These are phyloP conservation scores for Malacosoma neustria DNA, from an alignment of 2,888 invertebrate genomes.

Conservation along the genomic window DNA sequence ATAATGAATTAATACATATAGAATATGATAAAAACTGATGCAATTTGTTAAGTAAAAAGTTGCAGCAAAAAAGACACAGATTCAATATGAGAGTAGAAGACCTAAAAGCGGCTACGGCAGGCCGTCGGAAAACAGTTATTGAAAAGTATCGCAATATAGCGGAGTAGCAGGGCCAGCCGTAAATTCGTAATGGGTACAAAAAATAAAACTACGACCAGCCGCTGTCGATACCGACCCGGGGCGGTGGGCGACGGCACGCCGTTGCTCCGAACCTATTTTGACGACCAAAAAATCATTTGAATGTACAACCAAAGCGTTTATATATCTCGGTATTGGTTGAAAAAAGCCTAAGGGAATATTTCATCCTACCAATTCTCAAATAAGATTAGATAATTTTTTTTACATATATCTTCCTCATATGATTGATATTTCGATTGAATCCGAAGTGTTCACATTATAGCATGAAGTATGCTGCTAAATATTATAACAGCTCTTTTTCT, in stretches of 20 bases:
- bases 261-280: background rate
- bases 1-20: slow-evolving; percentile 13
- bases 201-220: slow-evolving; percentile 53
- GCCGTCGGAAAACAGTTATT: slow-evolving; percentile 61
- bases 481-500: too few relatives aligned
- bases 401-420: too few relatives aligned
- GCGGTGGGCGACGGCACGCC: too few relatives aligned
- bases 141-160: slow-evolving; percentile 74
- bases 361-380: too few relatives aligned
- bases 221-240: slow-evolving; percentile 30
- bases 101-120: slow-evolving; percentile 23
- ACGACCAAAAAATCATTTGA: background rate
- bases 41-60: background rate
- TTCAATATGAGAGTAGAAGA: slow-evolving; percentile 60
- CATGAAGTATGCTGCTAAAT: too few relatives aligned
- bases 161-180: slow-evolving; percentile 62
- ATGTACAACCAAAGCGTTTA: background rate
- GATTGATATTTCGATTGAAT: too few relatives aligned
- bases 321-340: too few relatives aligned
- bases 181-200: slow-evolving; percentile 72
- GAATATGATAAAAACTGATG: slow-evolving; percentile 10
- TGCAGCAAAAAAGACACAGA: slow-evolving; percentile 22
- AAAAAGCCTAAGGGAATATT: too few relatives aligned
- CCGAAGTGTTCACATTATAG: too few relatives aligned
- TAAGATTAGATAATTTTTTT: too few relatives aligned